Evolutionary conservation across 2,113 vertebrate genomes (phyloP), one percentile per base, ranked within the genome.

Genomic region (Pseudolaguvia tuberculata): DNA sequence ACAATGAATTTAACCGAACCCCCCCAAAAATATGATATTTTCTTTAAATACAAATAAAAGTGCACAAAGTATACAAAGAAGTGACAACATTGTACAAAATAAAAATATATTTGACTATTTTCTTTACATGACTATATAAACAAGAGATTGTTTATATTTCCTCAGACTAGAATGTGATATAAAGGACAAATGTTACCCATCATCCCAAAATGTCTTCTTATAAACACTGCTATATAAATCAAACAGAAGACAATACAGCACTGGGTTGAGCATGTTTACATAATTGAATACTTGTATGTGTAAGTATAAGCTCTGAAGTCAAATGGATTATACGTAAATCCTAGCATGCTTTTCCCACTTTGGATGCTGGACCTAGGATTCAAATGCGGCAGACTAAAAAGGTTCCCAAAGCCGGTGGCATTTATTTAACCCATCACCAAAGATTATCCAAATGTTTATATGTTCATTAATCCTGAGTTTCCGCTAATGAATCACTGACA

Each of bases 391-490:
- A 57, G 62, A 69, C 80, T 85, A 83, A 87, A 88, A 89, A 86
- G 82, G 83, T 84, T 86, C 57, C 76, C 72, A 48, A 75, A 51
- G 76, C 78, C 67, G 77, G 74, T 75, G 51, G 80, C 77, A 82
- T 87, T 87, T 86, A 85, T 79, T 73, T 74, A 72, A 85, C 72
- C 75, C 72, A 74, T 84, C 86, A 86, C 85, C 75, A 83, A 79
- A 87, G 82, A 84, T 85, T 23, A 88, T 75, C 79, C 65, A 85
- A 82, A 85, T 89, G 82, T 90, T 90, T 89, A 89, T 52, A 81
- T 55, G 52, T 85, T 83, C 83, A 86, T 87, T 88, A 87, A 87
- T 88, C 87, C 81, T 18, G 81, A 86, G 84, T 88, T 86, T 87
- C 83, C 85, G 75, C 83, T 87, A 88, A 89, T 88, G 85, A 82